phyloP scores from a whole-genome alignment of 2,797 vertebrate genomes.

The Bucorvus abyssinicus region DNA sequence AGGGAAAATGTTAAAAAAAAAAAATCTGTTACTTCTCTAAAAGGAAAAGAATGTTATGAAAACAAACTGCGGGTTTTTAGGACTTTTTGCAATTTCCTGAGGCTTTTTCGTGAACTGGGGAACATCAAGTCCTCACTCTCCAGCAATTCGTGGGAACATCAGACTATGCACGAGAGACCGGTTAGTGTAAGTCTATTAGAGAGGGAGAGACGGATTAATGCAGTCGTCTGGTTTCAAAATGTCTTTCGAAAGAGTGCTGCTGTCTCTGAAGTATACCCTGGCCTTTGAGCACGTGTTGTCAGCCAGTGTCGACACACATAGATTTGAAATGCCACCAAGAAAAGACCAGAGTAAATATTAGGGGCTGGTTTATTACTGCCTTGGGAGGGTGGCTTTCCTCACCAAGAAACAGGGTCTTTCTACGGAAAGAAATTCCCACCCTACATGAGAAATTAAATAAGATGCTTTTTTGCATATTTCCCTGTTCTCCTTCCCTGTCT shows the following conservation, averaged over 20 bases:
- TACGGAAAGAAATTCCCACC: background rate
- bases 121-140: slow-evolving; percentile 52
- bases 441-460: background rate
- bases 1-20: background rate
- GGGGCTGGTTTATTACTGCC: background rate
- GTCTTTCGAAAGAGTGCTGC: background rate
- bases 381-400: background rate
- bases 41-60: slow-evolving; percentile 67
- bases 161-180: background rate
- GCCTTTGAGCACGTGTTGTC: background rate
- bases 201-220: background rate
- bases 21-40: slow-evolving; percentile 36
- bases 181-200: background rate
- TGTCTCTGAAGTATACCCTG: background rate
- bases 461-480: background rate
- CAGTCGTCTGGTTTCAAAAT: background rate
- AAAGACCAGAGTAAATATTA: background rate
- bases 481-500: background rate
- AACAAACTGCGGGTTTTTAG: slow-evolving; percentile 62
- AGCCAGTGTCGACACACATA: background rate
- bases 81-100: slow-evolving; percentile 71
- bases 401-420: background rate
- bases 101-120: slow-evolving; percentile 59
- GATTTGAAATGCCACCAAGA: background rate
- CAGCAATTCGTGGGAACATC: slow-evolving; percentile 59